Percentiles rank a stretch among this genome's conserved stretches.
These are phyloP conservation scores for Notolepis coatsorum DNA, from an alignment of 2,797 vertebrate genomes.

Conservation along the genomic window DNA sequence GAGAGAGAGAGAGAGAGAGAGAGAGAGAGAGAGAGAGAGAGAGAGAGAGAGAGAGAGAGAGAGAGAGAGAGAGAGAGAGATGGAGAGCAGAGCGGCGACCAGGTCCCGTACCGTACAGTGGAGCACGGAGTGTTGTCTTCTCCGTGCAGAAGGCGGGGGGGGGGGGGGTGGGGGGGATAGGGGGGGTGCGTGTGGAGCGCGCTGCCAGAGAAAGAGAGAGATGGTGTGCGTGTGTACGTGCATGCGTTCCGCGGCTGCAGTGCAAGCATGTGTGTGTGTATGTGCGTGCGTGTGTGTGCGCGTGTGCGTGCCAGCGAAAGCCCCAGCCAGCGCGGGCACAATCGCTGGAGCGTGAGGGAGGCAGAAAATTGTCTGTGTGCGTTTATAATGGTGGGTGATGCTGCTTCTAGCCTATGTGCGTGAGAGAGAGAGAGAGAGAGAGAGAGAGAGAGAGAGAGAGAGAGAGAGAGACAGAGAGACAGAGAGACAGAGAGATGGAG, in stretches of 20 bases:
- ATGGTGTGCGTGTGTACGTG: constrained; percentile 21
- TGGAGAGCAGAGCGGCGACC: neutral
- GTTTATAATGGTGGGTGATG: constrained; percentile 37
- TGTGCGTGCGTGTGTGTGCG: constrained; percentile 25
- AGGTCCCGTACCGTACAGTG: neutral
- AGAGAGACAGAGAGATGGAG: neutral
- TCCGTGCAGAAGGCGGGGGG: too few relatives aligned
- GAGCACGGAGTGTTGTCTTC: too few relatives aligned
- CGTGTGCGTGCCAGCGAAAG: too few relatives aligned
- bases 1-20: neutral
- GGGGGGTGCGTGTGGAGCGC: too few relatives aligned
- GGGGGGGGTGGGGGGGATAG: neutral
- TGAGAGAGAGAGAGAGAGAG: neutral
- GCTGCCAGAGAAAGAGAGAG: neutral
- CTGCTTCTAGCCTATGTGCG: constrained; percentile 1
- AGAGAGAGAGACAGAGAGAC: too few relatives aligned
- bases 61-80: constrained; percentile 2
- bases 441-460: constrained; percentile 1
- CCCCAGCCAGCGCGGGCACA: constrained; percentile 55
- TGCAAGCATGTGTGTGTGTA: constrained; percentile 22
- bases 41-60: neutral
- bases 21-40: constrained; percentile 5
- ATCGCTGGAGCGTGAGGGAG: constrained; percentile 60
- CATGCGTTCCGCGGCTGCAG: constrained; percentile 23
- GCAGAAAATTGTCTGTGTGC: constrained; percentile 59